These are phyloP conservation scores for Ariopsis seemanni DNA, from an alignment of 2,113 vertebrate species.

Conservation along the genomic window DNA sequence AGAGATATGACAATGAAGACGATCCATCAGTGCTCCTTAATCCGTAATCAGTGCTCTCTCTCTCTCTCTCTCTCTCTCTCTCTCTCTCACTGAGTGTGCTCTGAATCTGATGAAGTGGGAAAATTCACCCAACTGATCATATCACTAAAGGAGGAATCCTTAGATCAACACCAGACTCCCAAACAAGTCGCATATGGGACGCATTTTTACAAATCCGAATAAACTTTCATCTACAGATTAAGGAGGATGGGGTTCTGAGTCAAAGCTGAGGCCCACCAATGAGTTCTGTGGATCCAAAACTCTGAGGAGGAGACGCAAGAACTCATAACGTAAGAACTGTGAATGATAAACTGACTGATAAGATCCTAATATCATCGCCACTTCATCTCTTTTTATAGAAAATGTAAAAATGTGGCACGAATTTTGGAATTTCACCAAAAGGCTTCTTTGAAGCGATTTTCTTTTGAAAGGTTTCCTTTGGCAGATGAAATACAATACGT, in stretches of 20 bases:
- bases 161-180: conserved; percentile 71
- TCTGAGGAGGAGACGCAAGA: conserved; percentile 44
- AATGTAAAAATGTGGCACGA: not conserved
- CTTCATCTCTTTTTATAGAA: not conserved
- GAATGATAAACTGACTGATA: not conserved
- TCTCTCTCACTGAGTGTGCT: conserved; percentile 61
- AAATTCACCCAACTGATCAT: conserved; percentile 71
- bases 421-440: conserved; percentile 6
- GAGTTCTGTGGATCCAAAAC: conserved; percentile 40
- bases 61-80: not conserved
- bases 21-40: conserved; percentile 21
- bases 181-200: conserved; percentile 74
- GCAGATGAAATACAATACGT: conserved; percentile 16
- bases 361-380: conserved; percentile 5
- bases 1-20: not conserved
- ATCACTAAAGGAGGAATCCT: conserved; percentile 69
- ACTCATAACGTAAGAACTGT: conserved; percentile 40
- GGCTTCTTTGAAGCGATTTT: not conserved
- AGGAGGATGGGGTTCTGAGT: conserved; percentile 48
- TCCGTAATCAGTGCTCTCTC: not conserved
- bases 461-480: not conserved
- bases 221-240: conserved; percentile 73
- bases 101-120: conserved; percentile 75
- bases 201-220: conserved; percentile 74
- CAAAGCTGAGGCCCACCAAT: conserved; percentile 57